These are phyloP conservation scores for Chironomus tepperi DNA, from an alignment of 1,140 invertebrate genomes.

Conservation along the genomic window DNA sequence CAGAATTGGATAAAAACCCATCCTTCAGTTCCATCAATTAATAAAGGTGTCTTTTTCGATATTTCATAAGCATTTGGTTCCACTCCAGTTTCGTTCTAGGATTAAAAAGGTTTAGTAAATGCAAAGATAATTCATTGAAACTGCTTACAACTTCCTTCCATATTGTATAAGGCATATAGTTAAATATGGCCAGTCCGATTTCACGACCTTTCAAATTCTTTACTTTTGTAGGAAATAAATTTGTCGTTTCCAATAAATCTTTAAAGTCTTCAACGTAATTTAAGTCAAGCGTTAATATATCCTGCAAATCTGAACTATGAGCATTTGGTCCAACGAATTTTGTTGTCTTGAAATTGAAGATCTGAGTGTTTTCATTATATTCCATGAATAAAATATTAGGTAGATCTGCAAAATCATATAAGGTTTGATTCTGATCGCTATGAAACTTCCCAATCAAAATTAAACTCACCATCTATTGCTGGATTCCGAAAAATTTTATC, in stretches of 20 bases:
- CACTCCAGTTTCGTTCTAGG: background rate
- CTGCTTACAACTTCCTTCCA: conserved; percentile 28
- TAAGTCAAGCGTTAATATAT: background rate
- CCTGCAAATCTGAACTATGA: background rate
- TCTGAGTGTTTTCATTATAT: background rate
- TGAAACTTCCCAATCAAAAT: background rate
- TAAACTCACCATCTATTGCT: background rate
- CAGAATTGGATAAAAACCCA: conserved; percentile 34
- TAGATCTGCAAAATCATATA: background rate
- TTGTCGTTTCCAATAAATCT: background rate
- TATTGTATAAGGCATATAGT: conserved; percentile 32
- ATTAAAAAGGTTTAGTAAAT: too few relatives aligned
- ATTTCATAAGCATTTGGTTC: background rate
- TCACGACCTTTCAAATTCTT: conserved; percentile 29
- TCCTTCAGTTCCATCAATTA: conserved; percentile 41
- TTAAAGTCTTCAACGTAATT: conserved; percentile 9
- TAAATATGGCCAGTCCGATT: conserved; percentile 30
- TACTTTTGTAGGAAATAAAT: conserved; percentile 33
- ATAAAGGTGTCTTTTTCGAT: background rate
- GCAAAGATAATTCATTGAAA: too few relatives aligned
- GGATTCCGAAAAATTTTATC: background rate
- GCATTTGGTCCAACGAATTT: conserved; percentile 25
- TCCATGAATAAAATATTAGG: conserved; percentile 24
- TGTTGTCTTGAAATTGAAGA: conserved; percentile 26
- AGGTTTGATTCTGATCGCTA: background rate